Percentiles rank a stretch among this genome's conserved stretches.
phyloP scores from a whole-genome alignment of 2,113 vertebrate genomes.

The Neolamprologus caudopunctatus region DNA sequence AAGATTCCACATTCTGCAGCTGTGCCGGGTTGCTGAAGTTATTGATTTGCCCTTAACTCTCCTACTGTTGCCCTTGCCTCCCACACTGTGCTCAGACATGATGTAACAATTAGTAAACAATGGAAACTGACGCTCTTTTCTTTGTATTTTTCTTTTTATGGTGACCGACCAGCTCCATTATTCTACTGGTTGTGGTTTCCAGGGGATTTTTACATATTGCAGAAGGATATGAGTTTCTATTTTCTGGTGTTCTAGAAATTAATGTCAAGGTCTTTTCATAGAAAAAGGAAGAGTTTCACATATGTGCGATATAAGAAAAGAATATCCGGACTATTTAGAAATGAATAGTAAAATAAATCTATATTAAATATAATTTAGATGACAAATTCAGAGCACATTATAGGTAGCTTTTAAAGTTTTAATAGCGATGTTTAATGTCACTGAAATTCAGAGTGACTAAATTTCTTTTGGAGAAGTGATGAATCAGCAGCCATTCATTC shows the following conservation, averaged over 20 bases:
- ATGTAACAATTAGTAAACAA: conserved; percentile 24
- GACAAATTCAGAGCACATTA: neutral
- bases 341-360: fast-evolving
- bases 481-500: neutral
- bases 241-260: neutral
- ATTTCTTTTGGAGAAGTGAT: neutral
- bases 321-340: neutral
- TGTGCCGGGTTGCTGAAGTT: neutral
- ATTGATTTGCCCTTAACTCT: conserved; percentile 22
- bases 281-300: neutral
- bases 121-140: neutral
- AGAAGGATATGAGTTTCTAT: neutral
- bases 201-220: neutral
- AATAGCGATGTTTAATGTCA: neutral
- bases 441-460: neutral
- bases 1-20: neutral
- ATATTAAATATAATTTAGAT: neutral
- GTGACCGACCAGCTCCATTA: neutral
- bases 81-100: conserved; percentile 10
- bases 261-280: neutral
- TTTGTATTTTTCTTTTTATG: neutral
- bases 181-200: neutral
- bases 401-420: neutral
- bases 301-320: neutral
- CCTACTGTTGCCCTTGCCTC: conserved; percentile 4